A percentile compares a stretch with the other conserved stretches of the same genome.
These are phyloP conservation scores for Hanleya hanleyi DNA, from an alignment of 2,888 invertebrate species.

Conservation along the genomic window DNA sequence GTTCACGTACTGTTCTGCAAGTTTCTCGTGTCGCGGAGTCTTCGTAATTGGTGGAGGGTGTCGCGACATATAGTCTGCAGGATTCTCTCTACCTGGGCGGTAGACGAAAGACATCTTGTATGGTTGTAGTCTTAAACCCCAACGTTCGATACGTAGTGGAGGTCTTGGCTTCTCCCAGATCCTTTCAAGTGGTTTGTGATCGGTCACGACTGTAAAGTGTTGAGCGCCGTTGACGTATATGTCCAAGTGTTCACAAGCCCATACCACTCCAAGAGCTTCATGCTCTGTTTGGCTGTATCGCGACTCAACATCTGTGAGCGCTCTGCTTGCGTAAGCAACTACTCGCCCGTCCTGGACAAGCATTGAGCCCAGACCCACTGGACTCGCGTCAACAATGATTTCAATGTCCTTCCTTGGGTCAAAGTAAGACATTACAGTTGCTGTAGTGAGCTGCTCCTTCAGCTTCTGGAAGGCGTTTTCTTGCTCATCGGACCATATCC, in stretches of 20 bases:
- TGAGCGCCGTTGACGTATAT: slow-evolving; percentile 42
- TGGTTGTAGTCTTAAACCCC: slow-evolving; percentile 37
- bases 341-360: slow-evolving; percentile 31
- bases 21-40: background rate
- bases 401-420: slow-evolving; percentile 30
- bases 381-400: slow-evolving; percentile 43
- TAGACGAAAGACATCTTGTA: slow-evolving; percentile 36
- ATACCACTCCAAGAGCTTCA: slow-evolving; percentile 43
- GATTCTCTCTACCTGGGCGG: slow-evolving; percentile 37
- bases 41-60: slow-evolving; percentile 17
- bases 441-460: slow-evolving; percentile 29
- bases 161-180: slow-evolving; percentile 31
- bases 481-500: slow-evolving; percentile 37
- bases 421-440: slow-evolving; percentile 39
- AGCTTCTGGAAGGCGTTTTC: slow-evolving; percentile 36
- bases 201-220: slow-evolving; percentile 43
- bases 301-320: slow-evolving; percentile 30
- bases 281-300: slow-evolving; percentile 46
- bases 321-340: slow-evolving; percentile 38
- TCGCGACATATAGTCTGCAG: slow-evolving; percentile 45
- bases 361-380: slow-evolving; percentile 42
- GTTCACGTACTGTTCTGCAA: slow-evolving; percentile 35
- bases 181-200: slow-evolving; percentile 44
- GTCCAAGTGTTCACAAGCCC: slow-evolving; percentile 48
- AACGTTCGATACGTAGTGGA: slow-evolving; percentile 44